Evolutionary conservation across 2,113 vertebrate species (phyloP).

Genomic region (Cyphomyrus plagiostoma): DNA sequence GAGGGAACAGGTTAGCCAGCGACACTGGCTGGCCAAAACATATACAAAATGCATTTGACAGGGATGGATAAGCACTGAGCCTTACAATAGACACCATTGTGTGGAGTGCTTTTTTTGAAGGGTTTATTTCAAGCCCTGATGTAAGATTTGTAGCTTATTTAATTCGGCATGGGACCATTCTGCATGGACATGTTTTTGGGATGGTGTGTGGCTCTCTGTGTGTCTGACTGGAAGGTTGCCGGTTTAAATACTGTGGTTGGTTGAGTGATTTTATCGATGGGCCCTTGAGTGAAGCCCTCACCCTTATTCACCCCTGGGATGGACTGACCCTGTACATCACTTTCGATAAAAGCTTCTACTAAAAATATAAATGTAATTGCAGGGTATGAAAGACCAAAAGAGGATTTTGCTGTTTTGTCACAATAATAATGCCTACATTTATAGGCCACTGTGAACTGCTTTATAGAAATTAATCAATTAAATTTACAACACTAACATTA

Average conservation of each 20-base stretch:
- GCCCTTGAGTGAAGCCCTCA: background rate
- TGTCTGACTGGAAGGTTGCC: background rate
- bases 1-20: too few relatives aligned
- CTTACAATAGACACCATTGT: background rate
- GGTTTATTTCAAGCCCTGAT: background rate
- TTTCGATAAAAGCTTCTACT: too few relatives aligned
- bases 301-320: too few relatives aligned
- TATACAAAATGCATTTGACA: too few relatives aligned
- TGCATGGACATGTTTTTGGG: background rate
- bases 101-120: background rate
- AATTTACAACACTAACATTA: background rate
- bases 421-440: too few relatives aligned
- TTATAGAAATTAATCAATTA: background rate
- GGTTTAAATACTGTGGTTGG: background rate
- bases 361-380: too few relatives aligned
- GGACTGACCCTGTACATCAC: too few relatives aligned
- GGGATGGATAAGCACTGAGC: too few relatives aligned
- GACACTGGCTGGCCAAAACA: too few relatives aligned
- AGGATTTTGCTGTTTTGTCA: too few relatives aligned
- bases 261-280: background rate
- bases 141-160: background rate
- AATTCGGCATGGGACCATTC: background rate
- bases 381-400: too few relatives aligned
- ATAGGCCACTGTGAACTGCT: too few relatives aligned
- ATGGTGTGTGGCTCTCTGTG: background rate